Evolutionary conservation across 2,888 invertebrate genomes (phyloP).

Genomic region (Amiota mariae): DNA sequence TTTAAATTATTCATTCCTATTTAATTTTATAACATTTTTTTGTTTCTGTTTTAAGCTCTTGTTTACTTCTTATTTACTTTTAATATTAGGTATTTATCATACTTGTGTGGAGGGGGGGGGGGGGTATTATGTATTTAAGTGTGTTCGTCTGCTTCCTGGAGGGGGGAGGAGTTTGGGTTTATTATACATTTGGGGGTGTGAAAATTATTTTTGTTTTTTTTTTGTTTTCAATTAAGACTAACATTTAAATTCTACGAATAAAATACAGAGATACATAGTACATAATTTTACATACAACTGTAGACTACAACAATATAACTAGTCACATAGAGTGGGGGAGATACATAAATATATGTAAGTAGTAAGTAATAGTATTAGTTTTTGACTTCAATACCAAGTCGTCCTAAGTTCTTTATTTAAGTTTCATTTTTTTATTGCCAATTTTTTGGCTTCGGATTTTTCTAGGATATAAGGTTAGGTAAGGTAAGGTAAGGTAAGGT

Average conservation of each 20-base stretch:
- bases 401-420: slow-evolving; percentile 5
- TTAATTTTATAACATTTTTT: slow-evolving; percentile 38
- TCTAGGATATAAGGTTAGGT: no score
- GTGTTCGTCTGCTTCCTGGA: slow-evolving; percentile 36
- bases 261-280: slow-evolving; percentile 5
- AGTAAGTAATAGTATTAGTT: neutral
- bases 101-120: neutral
- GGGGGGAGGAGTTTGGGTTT: slow-evolving; percentile 39
- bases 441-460: neutral
- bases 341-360: neutral
- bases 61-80: slow-evolving; percentile 58
- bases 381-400: neutral
- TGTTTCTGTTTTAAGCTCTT: slow-evolving; percentile 52
- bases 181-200: slow-evolving; percentile 41
- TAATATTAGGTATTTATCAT: slow-evolving; percentile 49
- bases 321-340: slow-evolving; percentile 7
- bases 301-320: slow-evolving; percentile 7
- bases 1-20: slow-evolving; percentile 44
- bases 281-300: slow-evolving; percentile 12
- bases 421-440: neutral
- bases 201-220: slow-evolving; percentile 46
- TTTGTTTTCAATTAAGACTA: slow-evolving; percentile 40
- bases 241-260: neutral
- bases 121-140: slow-evolving; percentile 28
- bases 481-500: neutral